A percentile compares a stretch with the other conserved stretches of the same genome.
Conservation (phyloP, 2,113 vertebrate genomes). For the Alosa alosa region DNA sequence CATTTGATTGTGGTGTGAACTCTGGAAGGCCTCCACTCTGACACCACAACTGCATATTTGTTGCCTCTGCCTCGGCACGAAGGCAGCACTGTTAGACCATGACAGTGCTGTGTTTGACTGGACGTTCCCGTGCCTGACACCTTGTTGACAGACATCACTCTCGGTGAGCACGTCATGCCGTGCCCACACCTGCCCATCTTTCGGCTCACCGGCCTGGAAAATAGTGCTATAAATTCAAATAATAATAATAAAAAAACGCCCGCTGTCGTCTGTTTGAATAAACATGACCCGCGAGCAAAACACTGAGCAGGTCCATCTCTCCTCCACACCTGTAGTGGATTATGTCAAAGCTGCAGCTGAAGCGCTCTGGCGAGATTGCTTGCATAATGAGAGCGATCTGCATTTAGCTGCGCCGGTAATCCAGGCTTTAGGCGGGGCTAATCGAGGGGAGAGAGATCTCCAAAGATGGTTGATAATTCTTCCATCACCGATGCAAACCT, state of each 20-base stretch:
- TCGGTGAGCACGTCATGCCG: neutral
- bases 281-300: neutral
- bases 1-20: too few relatives aligned
- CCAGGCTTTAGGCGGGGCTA: neutral
- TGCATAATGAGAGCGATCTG: slow-evolving; percentile 6
- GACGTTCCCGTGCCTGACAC: neutral
- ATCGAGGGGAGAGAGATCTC: neutral
- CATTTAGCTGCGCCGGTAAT: neutral
- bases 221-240: neutral
- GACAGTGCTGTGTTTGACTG: too few relatives aligned
- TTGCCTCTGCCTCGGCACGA: too few relatives aligned
- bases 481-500: neutral
- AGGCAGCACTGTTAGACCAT: too few relatives aligned
- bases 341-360: neutral
- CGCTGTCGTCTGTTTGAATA: neutral
- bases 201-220: neutral
- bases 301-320: neutral
- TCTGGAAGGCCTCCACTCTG: too few relatives aligned
- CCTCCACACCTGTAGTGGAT: neutral
- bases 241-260: neutral
- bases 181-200: neutral
- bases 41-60: too few relatives aligned
- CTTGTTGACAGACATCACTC: neutral
- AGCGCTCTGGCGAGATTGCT: neutral
- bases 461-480: neutral